Evolutionary conservation across 1,140 invertebrate genomes (phyloP).

Genomic region (Caerostris extrusa): DNA sequence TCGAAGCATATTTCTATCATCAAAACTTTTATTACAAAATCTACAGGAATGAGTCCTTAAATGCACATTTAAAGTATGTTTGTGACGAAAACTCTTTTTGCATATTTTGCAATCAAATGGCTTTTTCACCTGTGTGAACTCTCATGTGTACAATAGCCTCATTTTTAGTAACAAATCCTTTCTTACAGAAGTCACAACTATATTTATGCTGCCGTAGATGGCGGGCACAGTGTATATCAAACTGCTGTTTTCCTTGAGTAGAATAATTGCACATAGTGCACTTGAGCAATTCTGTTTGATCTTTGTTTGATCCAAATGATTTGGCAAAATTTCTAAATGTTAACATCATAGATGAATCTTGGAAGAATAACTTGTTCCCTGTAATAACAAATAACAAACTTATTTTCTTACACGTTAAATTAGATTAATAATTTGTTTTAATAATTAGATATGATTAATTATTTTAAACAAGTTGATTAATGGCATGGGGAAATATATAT

Average conservation of each 20-base stretch:
- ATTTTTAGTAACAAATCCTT: constrained; percentile 73
- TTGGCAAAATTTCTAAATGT: constrained; percentile 69
- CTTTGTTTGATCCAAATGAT: constrained; percentile 43
- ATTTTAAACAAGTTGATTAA: too few relatives aligned
- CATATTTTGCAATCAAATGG: constrained; percentile 67
- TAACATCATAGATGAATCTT: constrained; percentile 55
- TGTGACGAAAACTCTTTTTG: constrained; percentile 69
- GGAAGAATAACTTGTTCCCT: constrained; percentile 56
- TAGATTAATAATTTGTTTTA: too few relatives aligned
- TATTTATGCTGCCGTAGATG: constrained; percentile 69
- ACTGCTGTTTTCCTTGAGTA: constrained; percentile 71
- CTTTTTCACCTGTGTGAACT: constrained; percentile 70
- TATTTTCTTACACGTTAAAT: too few relatives aligned
- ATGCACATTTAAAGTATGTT: constrained; percentile 73
- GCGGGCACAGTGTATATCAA: constrained; percentile 69
- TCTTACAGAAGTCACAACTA: constrained; percentile 66
- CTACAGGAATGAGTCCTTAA: constrained; percentile 68
- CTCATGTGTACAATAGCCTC: constrained; percentile 73
- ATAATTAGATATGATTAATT: too few relatives aligned
- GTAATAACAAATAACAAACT: background rate
- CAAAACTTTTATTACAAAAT: constrained; percentile 61
- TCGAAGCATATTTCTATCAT: constrained; percentile 40
- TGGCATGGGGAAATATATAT: too few relatives aligned
- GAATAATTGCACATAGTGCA: constrained; percentile 68
- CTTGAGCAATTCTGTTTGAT: constrained; percentile 55